Base-by-base conservation (phyloP, 1,140 invertebrate species). In the Eurosta solidaginis region DNA sequence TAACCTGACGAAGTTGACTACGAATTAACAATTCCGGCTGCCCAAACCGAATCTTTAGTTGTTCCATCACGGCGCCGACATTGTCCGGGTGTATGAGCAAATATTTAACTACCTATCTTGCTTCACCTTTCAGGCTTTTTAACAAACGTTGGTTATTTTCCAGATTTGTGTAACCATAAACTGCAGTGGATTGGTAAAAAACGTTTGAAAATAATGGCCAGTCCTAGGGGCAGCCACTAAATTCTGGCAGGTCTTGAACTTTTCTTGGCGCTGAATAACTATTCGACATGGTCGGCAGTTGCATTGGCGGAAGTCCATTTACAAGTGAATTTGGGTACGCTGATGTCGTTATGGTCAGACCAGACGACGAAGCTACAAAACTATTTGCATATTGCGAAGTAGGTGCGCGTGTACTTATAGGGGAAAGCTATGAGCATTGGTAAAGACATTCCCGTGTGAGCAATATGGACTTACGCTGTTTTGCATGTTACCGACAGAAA, bases 171-270 rank as follows among this genome's bases (percentile, higher is more conserved):
- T 44, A 44, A 12, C 73, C 54, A 54, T 75, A 78, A 22, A 54
- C 77, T 33, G 29, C 0, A 1, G 77, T 75, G 1, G 77, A 74
- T 27, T 74, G 68, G 17, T 22, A 25, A 27, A 33, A 78, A 14
- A 45, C 44, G 6, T 10, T 75, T 10, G 17, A 25, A 74, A 74
- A 78, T 27, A 74, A 29, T 74, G 77, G 77, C 77, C 77, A 54
- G 42, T 44, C 42, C 42, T 44, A 6, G 12, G 42, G 42, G 42
- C 42, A 44, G 12, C 77, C 77, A 75, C 50, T 47, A 45, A 74
- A 78, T 10, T 78, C 63, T 17, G 77, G 63, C 68, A 78, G 50
- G 36, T 78, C 63, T 52, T 74, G 68, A 22, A 78, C 6, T 54
- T 78, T 74, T 25, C 68, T 3, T 14, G 63, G 77, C 52, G 12